A percentile compares a stretch with the other conserved stretches of the same genome.
Conservation (phyloP, 2,797 vertebrate species). For the Chlorospingus flavigularis region DNA sequence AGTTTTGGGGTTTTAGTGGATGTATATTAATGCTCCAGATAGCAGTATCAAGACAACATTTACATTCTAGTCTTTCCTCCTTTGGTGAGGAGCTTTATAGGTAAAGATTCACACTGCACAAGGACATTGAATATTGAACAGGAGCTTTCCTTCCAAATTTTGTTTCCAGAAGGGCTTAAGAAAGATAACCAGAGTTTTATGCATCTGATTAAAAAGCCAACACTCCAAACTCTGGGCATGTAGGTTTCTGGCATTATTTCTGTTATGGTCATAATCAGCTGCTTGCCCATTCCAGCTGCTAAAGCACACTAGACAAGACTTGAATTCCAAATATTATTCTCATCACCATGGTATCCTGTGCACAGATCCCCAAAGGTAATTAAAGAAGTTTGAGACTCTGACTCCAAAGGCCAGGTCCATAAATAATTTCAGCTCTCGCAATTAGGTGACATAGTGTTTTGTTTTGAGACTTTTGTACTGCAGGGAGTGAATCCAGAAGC, state of each 20-base stretch:
- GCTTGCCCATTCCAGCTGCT: slow-evolving; percentile 53
- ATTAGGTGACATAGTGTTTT: slow-evolving; percentile 21
- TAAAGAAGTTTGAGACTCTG: slow-evolving; percentile 45
- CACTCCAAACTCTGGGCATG: neutral
- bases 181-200: slow-evolving; percentile 40
- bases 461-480: neutral
- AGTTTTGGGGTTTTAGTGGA: neutral
- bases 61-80: slow-evolving; percentile 7
- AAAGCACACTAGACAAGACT: slow-evolving; percentile 37
- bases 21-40: neutral
- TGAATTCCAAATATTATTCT: slow-evolving; percentile 60
- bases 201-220: slow-evolving; percentile 35
- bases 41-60: neutral
- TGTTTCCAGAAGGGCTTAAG: slow-evolving; percentile 45
- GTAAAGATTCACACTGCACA: neutral
- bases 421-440: slow-evolving; percentile 46
- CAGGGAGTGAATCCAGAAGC: neutral
- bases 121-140: slow-evolving; percentile 25
- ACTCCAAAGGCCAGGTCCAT: slow-evolving; percentile 57
- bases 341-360: slow-evolving; percentile 42
- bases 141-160: slow-evolving; percentile 45
- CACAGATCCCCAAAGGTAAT: slow-evolving; percentile 50
- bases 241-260: slow-evolving; percentile 23
- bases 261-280: slow-evolving; percentile 41
- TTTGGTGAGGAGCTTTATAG: neutral